Evolutionary conservation across 2,888 invertebrate genomes (phyloP).

Genomic region (Yponomeuta cagnagella): DNA sequence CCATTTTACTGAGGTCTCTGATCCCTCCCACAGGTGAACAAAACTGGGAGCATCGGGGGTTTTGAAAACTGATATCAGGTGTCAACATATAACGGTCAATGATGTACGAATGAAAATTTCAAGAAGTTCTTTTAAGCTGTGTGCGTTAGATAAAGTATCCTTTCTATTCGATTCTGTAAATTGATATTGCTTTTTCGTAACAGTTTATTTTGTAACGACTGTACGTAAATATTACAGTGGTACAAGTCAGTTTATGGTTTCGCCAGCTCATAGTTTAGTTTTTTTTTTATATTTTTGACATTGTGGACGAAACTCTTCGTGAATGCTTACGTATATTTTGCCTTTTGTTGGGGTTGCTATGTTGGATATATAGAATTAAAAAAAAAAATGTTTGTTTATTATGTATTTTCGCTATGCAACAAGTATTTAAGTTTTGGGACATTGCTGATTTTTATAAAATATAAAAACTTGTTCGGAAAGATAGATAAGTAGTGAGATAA

Average conservation of each 20-base stretch:
- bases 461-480: too few relatives aligned
- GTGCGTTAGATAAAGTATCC: conserved; percentile 40
- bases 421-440: too few relatives aligned
- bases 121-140: conserved; percentile 39
- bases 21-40: background rate
- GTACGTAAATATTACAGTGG: conserved; percentile 36
- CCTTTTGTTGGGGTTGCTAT: too few relatives aligned
- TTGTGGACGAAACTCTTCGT: too few relatives aligned
- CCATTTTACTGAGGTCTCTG: conserved; percentile 37
- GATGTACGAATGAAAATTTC: conserved; percentile 65
- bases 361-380: too few relatives aligned
- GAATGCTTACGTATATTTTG: too few relatives aligned
- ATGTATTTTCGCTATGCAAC: too few relatives aligned
- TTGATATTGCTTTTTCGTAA: conserved; percentile 51
- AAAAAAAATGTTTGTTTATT: too few relatives aligned
- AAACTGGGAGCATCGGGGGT: conserved; percentile 16
- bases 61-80: conserved; percentile 26
- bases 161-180: conserved; percentile 63
- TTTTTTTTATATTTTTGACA: too few relatives aligned
- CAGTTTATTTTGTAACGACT: conserved; percentile 34
- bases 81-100: conserved; percentile 41
- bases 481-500: too few relatives aligned
- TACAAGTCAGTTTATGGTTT: background rate
- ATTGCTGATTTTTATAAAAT: too few relatives aligned
- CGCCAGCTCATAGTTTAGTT: background rate